Conservation (phyloP, 1,140 invertebrate genomes). For the Littorina saxatilis region DNA sequence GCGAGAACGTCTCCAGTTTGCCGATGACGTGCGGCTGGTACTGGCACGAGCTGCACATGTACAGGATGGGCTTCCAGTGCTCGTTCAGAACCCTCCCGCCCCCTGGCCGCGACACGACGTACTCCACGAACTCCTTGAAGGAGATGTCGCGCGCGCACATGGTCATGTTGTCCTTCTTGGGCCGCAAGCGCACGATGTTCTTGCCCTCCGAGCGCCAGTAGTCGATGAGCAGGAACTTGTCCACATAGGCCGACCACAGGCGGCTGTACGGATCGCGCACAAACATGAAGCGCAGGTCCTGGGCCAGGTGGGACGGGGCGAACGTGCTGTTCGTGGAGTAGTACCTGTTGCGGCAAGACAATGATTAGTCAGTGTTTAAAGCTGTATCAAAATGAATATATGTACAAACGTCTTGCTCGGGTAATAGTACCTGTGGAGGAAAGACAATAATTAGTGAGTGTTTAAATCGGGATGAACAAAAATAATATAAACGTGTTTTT, state of each 20-base stretch:
- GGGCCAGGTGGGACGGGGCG: conserved; percentile 19
- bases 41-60: conserved; percentile 51
- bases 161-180: conserved; percentile 21
- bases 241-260: conserved; percentile 54
- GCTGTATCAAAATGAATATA: no score
- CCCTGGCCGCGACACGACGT: conserved; percentile 23
- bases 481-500: no score
- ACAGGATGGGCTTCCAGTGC: conserved; percentile 52
- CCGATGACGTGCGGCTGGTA: conserved; percentile 50
- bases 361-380: no score
- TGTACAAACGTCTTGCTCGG: no score
- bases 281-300: conserved; percentile 42
- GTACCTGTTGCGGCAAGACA: background rate
- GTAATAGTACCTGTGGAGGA: no score
- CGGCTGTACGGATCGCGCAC: conserved; percentile 51
- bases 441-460: no score
- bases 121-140: conserved; percentile 51
- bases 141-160: conserved; percentile 48
- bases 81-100: conserved; percentile 39
- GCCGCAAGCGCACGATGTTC: conserved; percentile 40
- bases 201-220: conserved; percentile 48
- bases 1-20: conserved; percentile 53
- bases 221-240: conserved; percentile 51
- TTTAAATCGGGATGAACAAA: no score
- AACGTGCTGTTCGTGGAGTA: background rate